A percentile compares a stretch with the other conserved stretches of the same genome.
phyloP scores from a whole-genome alignment of 2,888 invertebrate species.

The Abscondita cerata region DNA sequence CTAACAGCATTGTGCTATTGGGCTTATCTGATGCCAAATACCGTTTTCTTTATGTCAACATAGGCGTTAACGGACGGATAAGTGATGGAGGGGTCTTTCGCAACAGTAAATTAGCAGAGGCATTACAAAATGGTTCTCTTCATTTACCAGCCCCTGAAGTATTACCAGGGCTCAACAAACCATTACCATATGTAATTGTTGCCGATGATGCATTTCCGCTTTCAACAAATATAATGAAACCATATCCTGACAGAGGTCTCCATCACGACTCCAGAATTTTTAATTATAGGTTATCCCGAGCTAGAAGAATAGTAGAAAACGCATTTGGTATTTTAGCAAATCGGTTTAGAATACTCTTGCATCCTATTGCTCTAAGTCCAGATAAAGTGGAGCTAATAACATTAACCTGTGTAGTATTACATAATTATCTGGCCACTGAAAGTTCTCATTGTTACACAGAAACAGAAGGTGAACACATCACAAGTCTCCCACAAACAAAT shows the following conservation, averaged over 20 bases:
- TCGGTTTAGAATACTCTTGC: not conserved
- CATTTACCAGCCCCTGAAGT: not conserved
- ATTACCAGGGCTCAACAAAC: not conserved
- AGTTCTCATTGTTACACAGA: not conserved
- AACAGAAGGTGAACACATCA: not conserved
- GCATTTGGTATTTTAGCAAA: not conserved
- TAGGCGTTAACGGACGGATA: slow-evolving; percentile 43
- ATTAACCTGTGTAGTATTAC: not conserved
- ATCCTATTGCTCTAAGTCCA: not conserved
- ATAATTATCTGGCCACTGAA: not conserved
- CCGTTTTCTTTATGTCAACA: slow-evolving; percentile 41
- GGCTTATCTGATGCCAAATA: slow-evolving; percentile 42
- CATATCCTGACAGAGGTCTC: not conserved
- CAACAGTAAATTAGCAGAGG: not conserved
- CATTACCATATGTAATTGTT: not conserved
- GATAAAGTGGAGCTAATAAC: slow-evolving; percentile 1
- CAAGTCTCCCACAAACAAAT: not conserved
- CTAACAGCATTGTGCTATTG: slow-evolving; percentile 43
- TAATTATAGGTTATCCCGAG: slow-evolving; percentile 5
- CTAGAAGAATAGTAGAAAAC: not conserved
- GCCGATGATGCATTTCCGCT: slow-evolving; percentile 7
- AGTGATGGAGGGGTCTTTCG: slow-evolving; percentile 43
- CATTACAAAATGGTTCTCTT: not conserved
- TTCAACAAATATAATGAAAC: not conserved
- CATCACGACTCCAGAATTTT: not conserved